Percentiles rank a stretch among this genome's conserved stretches.
Evolutionary conservation across 64 coral and sea anemone genomes (phyloP).

Genomic region (Catalaphyllia jardinei): DNA sequence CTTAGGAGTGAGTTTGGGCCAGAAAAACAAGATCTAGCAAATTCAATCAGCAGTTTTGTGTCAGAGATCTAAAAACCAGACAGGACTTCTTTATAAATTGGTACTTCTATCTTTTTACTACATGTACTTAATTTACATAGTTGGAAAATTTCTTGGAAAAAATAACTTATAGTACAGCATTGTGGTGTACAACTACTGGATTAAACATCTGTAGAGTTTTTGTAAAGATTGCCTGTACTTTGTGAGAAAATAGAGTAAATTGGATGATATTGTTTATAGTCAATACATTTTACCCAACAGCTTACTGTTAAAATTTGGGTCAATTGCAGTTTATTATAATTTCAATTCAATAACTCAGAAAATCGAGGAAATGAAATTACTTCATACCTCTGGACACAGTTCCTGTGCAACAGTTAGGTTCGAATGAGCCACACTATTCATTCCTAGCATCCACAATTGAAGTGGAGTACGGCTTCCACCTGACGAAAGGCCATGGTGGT

Average conservation of each 20-base stretch:
- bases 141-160: too few relatives aligned
- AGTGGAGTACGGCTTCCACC: slow-evolving; percentile 62
- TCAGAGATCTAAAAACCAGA: slow-evolving; percentile 1
- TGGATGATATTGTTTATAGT: slow-evolving; percentile 22
- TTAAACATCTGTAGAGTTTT: slow-evolving; percentile 7
- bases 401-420: slow-evolving; percentile 65
- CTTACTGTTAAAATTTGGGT: not conserved
- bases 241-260: slow-evolving; percentile 6
- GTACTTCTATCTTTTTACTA: slow-evolving; percentile 4
- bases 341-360: slow-evolving; percentile 22
- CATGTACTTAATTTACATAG: too few relatives aligned
- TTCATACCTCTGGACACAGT: slow-evolving; percentile 44
- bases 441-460: slow-evolving; percentile 69
- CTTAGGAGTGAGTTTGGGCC: too few relatives aligned
- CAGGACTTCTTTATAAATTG: not conserved
- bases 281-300: not conserved
- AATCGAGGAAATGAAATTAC: slow-evolving; percentile 20
- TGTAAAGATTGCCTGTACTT: slow-evolving; percentile 10
- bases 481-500: slow-evolving; percentile 56
- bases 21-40: too few relatives aligned
- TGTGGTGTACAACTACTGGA: not conserved
- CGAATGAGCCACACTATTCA: slow-evolving; percentile 61
- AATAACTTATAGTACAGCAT: not conserved
- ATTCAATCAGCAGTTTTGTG: not conserved
- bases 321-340: slow-evolving; percentile 12